Percentiles rank a stretch among this genome's conserved stretches.
phyloP scores from a whole-genome alignment of 2,888 invertebrate genomes.

The Taenaris catops region DNA sequence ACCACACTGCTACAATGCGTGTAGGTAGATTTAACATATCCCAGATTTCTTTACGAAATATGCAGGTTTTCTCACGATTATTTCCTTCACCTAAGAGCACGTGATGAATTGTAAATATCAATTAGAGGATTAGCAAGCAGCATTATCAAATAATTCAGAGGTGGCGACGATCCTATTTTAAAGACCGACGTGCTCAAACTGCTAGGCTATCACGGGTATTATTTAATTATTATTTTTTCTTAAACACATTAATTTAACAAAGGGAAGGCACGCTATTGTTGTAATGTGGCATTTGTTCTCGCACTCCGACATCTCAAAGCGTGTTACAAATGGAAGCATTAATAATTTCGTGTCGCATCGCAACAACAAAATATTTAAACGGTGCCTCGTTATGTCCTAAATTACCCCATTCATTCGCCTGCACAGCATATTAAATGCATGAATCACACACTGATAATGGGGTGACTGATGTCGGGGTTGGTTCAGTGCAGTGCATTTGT shows the following conservation, averaged over 20 bases:
- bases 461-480: conserved; percentile 57
- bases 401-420: conserved; percentile 12
- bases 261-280: conserved; percentile 2
- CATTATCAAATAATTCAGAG: too few relatives aligned
- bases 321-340: conserved; percentile 19
- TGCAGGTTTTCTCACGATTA: too few relatives aligned
- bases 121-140: too few relatives aligned
- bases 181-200: too few relatives aligned
- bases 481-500: conserved; percentile 3
- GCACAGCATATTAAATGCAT: conserved; percentile 11
- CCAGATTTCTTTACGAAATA: too few relatives aligned
- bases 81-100: too few relatives aligned
- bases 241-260: conserved; percentile 1
- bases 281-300: conserved; percentile 11
- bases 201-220: too few relatives aligned
- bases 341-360: conserved; percentile 16
- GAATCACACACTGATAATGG: conserved; percentile 53
- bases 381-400: conserved; percentile 16
- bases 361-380: conserved; percentile 18
- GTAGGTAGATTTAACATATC: too few relatives aligned
- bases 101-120: too few relatives aligned
- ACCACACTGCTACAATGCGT: too few relatives aligned
- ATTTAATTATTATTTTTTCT: too few relatives aligned
- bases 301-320: conserved; percentile 14
- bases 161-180: too few relatives aligned